phyloP scores from a whole-genome alignment of 2,888 invertebrate species.

The Temnothorax unifasciatus region DNA sequence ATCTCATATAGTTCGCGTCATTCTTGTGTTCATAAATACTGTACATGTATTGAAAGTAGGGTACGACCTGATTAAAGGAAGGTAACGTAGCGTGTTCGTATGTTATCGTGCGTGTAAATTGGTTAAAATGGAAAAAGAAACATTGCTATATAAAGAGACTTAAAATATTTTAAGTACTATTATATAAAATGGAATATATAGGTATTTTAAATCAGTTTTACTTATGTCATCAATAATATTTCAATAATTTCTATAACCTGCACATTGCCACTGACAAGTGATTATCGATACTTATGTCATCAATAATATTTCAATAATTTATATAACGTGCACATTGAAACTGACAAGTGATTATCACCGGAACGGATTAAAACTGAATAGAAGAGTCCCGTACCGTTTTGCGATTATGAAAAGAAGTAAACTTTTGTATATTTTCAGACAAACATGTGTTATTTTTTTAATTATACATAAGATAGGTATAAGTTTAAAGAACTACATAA shows the following conservation, averaged over 20 bases:
- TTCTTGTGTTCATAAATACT: conserved; percentile 21
- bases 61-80: conserved; percentile 39
- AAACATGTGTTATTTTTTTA: not conserved
- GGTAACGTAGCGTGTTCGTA: conserved; percentile 20
- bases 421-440: no score
- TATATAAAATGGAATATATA: conserved; percentile 5
- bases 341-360: no score
- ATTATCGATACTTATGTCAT: not conserved
- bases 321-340: not conserved
- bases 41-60: conserved; percentile 29
- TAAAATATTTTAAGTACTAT: not conserved
- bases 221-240: not conserved
- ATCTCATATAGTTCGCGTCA: not conserved
- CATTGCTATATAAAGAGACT: not conserved
- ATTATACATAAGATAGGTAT: not conserved
- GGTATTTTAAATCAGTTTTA: not conserved
- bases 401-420: no score
- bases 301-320: conserved; percentile 12
- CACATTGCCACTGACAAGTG: not conserved
- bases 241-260: not conserved
- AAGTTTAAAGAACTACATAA: not conserved
- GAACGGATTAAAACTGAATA: no score
- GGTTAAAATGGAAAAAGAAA: conserved; percentile 14
- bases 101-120: conserved; percentile 24
- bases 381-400: no score